Conservation (phyloP, 2,888 invertebrate species). For the Drosophila lacicola region DNA sequence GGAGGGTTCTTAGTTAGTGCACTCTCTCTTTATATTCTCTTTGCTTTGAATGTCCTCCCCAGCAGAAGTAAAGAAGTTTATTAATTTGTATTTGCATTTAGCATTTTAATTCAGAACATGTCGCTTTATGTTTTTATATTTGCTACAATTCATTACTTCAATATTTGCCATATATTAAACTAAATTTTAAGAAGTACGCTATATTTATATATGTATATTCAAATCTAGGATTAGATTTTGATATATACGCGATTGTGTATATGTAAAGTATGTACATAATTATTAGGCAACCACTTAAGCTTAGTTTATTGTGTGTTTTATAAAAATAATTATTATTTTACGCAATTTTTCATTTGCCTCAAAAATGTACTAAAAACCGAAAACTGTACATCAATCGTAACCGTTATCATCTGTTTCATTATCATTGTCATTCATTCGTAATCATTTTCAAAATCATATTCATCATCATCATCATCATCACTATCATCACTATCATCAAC, state of each 20-base stretch:
- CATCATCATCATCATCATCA: slow-evolving; percentile 13
- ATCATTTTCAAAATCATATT: slow-evolving; percentile 26
- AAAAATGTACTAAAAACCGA: slow-evolving; percentile 65
- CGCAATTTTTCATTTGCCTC: slow-evolving; percentile 52
- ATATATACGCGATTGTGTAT: slow-evolving; percentile 39
- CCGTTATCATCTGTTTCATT: slow-evolving; percentile 20
- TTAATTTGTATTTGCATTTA: slow-evolving; percentile 25
- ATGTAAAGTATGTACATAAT: slow-evolving; percentile 72
- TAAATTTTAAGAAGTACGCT: slow-evolving; percentile 68
- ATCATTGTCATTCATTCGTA: slow-evolving; percentile 40
- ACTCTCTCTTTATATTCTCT: slow-evolving; percentile 10
- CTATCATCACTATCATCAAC: slow-evolving; percentile 36
- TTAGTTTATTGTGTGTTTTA: slow-evolving; percentile 49
- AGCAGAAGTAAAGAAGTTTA: slow-evolving; percentile 31
- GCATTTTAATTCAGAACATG: slow-evolving; percentile 65
- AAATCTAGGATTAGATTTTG: slow-evolving; percentile 34
- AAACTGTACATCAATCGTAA: slow-evolving; percentile 67
- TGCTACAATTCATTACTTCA: slow-evolving; percentile 72
- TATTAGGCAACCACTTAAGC: slow-evolving; percentile 77
- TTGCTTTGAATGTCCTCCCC: slow-evolving; percentile 16
- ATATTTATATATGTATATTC: slow-evolving; percentile 55
- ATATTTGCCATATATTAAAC: slow-evolving; percentile 58
- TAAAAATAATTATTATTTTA: slow-evolving; percentile 66
- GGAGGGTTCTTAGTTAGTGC: slow-evolving; percentile 63
- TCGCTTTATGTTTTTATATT: slow-evolving; percentile 37